Percentiles rank a stretch among this genome's conserved stretches.
These are phyloP conservation scores for Leontocebus nigricollis DNA, from an alignment of 2,797 vertebrate genomes.

Conservation along the genomic window DNA sequence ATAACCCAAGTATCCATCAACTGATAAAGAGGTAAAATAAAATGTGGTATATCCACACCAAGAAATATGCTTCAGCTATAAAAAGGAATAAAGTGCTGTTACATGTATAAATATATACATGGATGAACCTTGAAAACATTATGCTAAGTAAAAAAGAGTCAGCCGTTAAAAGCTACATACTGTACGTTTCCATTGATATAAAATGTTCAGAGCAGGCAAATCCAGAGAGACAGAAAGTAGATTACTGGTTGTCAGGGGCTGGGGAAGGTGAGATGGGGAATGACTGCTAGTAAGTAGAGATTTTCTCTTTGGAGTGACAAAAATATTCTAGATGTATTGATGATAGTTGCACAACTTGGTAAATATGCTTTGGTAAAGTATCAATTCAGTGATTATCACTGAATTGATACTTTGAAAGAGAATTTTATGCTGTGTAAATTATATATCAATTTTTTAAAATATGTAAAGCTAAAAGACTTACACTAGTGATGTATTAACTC, in stretches of 20 bases:
- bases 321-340: not conserved
- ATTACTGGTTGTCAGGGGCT: not conserved
- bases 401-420: not conserved
- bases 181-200: not conserved
- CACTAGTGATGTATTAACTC: not conserved
- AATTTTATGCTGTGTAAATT: not conserved
- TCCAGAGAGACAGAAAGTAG: not conserved
- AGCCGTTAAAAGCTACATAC: not conserved
- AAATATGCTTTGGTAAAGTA: not conserved
- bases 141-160: not conserved
- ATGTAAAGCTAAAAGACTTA: not conserved
- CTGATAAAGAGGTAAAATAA: not conserved
- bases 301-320: not conserved
- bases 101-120: not conserved
- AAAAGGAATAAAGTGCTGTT: not conserved
- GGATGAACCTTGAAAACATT: not conserved
- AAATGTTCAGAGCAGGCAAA: not conserved
- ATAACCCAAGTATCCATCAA: not conserved
- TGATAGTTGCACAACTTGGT: not conserved
- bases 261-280: no score
- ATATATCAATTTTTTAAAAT: not conserved
- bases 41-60: not conserved
- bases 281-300: no score
- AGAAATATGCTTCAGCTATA: not conserved
- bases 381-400: not conserved